phyloP scores from a whole-genome alignment of 2,113 vertebrate species.

The Gnathonemus echidnorhynchus region DNA sequence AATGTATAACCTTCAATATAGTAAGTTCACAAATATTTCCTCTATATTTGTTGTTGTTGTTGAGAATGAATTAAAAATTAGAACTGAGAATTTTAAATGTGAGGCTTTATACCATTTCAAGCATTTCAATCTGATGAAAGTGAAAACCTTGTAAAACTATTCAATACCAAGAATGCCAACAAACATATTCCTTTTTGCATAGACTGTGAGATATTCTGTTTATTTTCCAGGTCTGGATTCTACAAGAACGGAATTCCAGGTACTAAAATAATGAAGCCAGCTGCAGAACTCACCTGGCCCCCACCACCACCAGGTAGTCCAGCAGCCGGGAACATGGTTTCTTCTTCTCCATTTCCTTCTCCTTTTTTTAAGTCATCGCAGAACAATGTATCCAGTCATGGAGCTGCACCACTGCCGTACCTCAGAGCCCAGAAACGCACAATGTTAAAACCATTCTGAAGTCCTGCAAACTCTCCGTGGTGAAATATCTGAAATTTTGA shows the following conservation, averaged over 20 bases:
- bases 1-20: not conserved
- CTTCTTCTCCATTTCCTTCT: conserved; percentile 84
- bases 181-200: not conserved
- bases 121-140: not conserved
- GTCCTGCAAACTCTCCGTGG: not conserved
- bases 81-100: not conserved
- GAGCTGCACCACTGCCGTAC: conserved; percentile 25
- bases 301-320: conserved; percentile 93
- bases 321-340: conserved; percentile 85
- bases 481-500: not conserved
- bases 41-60: not conserved
- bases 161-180: not conserved
- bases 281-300: conserved; percentile 73
- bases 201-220: not conserved
- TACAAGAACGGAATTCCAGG: not conserved
- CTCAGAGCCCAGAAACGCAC: not conserved
- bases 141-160: not conserved
- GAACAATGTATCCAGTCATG: conserved; percentile 38
- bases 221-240: not conserved
- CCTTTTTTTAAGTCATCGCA: conserved; percentile 69
- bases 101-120: not conserved
- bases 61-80: not conserved
- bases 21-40: not conserved
- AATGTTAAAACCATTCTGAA: not conserved
- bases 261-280: not conserved